Evolutionary conservation across 2,113 vertebrate species (phyloP).

Genomic region (Phrynocephalus versicolor): DNA sequence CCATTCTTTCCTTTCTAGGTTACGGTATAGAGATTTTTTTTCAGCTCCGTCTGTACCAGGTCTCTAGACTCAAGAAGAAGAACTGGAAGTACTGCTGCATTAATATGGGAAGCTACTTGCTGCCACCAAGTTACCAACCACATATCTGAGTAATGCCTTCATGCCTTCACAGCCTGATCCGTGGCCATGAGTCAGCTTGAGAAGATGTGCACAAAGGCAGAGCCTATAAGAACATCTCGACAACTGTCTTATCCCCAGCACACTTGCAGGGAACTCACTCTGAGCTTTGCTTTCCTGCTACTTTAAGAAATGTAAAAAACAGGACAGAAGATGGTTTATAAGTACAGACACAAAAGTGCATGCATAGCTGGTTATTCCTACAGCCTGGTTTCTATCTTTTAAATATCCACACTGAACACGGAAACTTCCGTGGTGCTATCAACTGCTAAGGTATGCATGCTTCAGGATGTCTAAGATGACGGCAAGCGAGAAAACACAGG

Average conservation of each 20-base stretch:
- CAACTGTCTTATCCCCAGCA: background rate
- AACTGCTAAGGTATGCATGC: background rate
- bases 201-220: background rate
- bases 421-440: no score
- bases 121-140: background rate
- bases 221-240: no score
- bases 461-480: background rate
- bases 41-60: no score
- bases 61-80: background rate
- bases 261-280: background rate
- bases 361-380: background rate
- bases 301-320: background rate
- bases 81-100: background rate
- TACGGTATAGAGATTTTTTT: background rate
- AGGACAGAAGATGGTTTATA: background rate
- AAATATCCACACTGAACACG: background rate
- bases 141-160: no score
- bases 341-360: no score
- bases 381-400: background rate
- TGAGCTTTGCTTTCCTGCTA: background rate
- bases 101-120: background rate
- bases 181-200: background rate
- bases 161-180: background rate
- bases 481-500: no score
- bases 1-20: rapidly evolving